Base-by-base conservation (phyloP, 2,113 vertebrate genomes). In the Toxotes jaculatrix region DNA sequence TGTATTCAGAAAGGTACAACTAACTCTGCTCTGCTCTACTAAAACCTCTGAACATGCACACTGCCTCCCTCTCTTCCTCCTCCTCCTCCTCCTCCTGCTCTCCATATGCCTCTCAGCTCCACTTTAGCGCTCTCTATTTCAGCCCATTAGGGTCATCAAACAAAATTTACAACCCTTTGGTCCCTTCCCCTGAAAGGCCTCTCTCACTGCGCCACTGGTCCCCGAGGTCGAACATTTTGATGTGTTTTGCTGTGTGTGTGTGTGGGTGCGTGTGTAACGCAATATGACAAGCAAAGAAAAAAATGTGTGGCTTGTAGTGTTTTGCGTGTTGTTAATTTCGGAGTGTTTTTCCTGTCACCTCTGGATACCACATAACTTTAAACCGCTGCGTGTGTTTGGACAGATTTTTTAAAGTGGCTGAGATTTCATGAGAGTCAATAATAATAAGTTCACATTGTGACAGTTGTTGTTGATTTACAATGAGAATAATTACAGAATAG, bases 61-160 rank as follows among this genome's bases (percentile, higher is more conserved):
- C 38, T 62, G 31, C 23, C 43, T 65, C 51, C 12, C 56, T 79
- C 42, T 47, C 21, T 31, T 81, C 51, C 36, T 76, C 47, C 21
- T 59, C 40, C 27, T 27, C 27, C 27, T 27, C 27, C 27, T 62
- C 60, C 65, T 77, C 53, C 77, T 87, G 76, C 79, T 89, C 76
- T 47, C 79, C 80, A 86, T 70, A 79, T 85, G 83, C 40, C 79
- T 79, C 84, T 53, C 56, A 77, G 66, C 77, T 69, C 36, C 49
- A 43, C 77, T 84, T 85, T 63, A 82, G 67, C 72, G 80, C 71
- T 80, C 79, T 86, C 78, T 73, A 75, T 88, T 77, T 87, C 65
- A 80, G 63, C 74, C 82, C 77, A 66, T 86, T 86, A 83, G 55
- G 75, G 80, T 85, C 71, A 91, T 88, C 75, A 87, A 86, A 86